Base-by-base conservation (phyloP, 2,113 vertebrate genomes). In the Microtus oregoni region DNA sequence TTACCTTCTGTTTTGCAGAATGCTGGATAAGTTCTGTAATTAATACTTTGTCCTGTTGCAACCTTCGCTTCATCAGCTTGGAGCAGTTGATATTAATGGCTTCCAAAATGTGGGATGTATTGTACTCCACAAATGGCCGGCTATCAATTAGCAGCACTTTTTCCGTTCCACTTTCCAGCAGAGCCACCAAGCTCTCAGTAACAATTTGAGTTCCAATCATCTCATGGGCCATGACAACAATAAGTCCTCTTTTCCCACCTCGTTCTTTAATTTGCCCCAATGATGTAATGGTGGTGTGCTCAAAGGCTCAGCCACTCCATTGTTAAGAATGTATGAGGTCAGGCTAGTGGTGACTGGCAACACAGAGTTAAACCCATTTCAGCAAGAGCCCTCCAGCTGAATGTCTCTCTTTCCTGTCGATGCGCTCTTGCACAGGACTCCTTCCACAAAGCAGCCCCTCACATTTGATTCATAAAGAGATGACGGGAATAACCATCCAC, bases 81-180 rank as follows among this genome's bases (percentile, higher is more conserved):
- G 99, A 99, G 98, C 99, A 99, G 99, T 99, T 99, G 97, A 99
- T 99, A 95, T 99, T 99, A 96, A 99, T 98, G 28, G 99, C 99
- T 98, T 99, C 99, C 98, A 99, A 98, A 98, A 99, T 99, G 98
- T 99, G 99, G 19, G 99, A 99, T 0, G 99, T 97, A 97, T 99
- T 99, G 98, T 99, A 99, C 85, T 99, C 99, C 98, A 99, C 99
- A 92, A 99, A 99, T 83, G 99, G 99, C 35, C 99, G 98, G 98
- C 99, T 99, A 96, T 99, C 99, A 68, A 99, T 99, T 97, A 99
- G 98, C 50, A 99, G 98, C 98, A 99, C 97, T 44, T 98, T 99
- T 96, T 99, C 99, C 68, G 99, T 98, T 3, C 99, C 99, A 0
- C 99, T 99, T 98, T 99, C 99, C 98, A 99, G 98, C 98, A 99